Conservation (phyloP, 2,888 invertebrate genomes). For the Hyalella azteca region DNA sequence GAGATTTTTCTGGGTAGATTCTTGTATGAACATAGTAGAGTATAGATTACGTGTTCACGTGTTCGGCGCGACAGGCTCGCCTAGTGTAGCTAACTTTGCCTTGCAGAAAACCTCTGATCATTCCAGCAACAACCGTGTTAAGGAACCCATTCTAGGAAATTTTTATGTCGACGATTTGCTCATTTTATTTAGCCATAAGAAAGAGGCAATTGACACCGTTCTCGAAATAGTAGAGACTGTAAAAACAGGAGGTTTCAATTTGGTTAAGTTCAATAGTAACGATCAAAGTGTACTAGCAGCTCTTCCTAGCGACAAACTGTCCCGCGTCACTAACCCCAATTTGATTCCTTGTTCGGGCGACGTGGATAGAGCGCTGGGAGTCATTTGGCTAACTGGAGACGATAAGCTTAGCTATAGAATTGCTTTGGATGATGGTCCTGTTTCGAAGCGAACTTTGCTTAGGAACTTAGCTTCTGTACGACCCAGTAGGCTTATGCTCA, state of each 20-base stretch:
- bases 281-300: not conserved
- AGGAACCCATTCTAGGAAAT: not conserved
- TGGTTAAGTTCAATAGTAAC: slow-evolving; percentile 20
- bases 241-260: slow-evolving; percentile 4
- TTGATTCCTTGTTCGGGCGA: not conserved
- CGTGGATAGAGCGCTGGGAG: too few relatives aligned
- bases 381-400: too few relatives aligned
- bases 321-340: not conserved
- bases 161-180: slow-evolving; percentile 38
- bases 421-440: too few relatives aligned
- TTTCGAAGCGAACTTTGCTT: too few relatives aligned
- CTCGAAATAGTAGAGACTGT: not conserved
- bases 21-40: not conserved
- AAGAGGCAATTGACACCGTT: not conserved
- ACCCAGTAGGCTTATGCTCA: too few relatives aligned
- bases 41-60: too few relatives aligned
- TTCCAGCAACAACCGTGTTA: not conserved
- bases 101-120: not conserved
- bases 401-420: too few relatives aligned
- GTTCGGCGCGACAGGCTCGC: not conserved
- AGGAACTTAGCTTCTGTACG: too few relatives aligned
- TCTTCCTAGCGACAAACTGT: not conserved
- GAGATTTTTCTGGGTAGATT: slow-evolving; percentile 23
- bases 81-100: slow-evolving; percentile 35
- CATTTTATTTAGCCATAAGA: not conserved